Percentiles rank a stretch among this genome's conserved stretches.
Conservation (phyloP, 1,140 invertebrate species). For the Melanaphis sacchari region DNA sequence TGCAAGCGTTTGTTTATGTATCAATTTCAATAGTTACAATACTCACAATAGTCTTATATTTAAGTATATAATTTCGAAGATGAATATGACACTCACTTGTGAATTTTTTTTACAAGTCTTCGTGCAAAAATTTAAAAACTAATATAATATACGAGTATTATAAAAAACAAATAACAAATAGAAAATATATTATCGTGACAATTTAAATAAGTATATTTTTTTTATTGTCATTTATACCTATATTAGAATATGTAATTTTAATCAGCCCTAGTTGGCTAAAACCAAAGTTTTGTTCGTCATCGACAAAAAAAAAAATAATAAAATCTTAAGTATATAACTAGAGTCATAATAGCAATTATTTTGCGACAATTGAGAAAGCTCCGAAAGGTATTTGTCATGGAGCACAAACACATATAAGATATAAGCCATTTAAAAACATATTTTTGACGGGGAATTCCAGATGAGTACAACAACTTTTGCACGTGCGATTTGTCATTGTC, state of each 20-base stretch:
- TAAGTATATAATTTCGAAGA: background rate
- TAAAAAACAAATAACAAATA: background rate
- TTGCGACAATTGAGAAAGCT: background rate
- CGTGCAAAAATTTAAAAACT: background rate
- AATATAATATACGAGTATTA: background rate
- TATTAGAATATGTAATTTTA: too few species aligned
- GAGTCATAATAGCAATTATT: slow-evolving; percentile 23
- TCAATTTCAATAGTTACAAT: background rate
- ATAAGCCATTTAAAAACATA: slow-evolving; percentile 54
- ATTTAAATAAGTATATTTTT: background rate
- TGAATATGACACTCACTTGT: background rate
- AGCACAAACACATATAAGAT: background rate
- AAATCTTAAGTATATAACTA: background rate
- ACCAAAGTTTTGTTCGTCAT: too few species aligned
- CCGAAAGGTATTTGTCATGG: background rate
- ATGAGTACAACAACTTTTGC: slow-evolving; percentile 21
- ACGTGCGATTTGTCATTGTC: slow-evolving; percentile 52
- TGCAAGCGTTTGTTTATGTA: background rate
- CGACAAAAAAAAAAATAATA: background rate
- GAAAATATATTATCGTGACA: background rate
- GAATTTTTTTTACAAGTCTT: background rate
- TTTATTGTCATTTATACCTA: too few species aligned
- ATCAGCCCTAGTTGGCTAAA: too few species aligned
- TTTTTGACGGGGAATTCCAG: slow-evolving; percentile 44
- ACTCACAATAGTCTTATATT: background rate